Evolutionary conservation across 2,113 vertebrate species (phyloP).

Genomic region (Spilogale gracilis): DNA sequence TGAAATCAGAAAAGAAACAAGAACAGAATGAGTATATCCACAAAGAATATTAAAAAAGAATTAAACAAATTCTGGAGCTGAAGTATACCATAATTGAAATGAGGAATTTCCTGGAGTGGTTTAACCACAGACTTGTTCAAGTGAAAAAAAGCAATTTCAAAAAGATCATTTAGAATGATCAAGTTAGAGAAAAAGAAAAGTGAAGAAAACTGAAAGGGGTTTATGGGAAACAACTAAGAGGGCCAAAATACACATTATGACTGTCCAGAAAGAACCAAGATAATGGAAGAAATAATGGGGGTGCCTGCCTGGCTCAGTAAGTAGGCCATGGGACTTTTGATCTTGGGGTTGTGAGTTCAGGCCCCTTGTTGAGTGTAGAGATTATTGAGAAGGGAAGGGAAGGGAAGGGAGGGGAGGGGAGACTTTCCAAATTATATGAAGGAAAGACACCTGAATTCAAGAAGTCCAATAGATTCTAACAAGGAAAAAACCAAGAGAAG

Average conservation of each 20-base stretch:
- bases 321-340: neutral
- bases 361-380: neutral
- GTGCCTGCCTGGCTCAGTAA: neutral
- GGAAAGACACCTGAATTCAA: neutral
- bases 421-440: neutral
- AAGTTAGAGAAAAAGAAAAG: neutral
- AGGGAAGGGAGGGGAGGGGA: too few species aligned
- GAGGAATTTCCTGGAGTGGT: neutral
- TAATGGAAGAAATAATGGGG: neutral
- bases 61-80: neutral
- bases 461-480: neutral
- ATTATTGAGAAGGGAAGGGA: neutral
- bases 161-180: neutral
- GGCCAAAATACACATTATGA: neutral
- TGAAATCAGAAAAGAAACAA: neutral
- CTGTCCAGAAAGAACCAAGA: neutral
- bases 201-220: neutral
- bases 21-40: neutral
- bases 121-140: neutral
- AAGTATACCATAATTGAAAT: neutral
- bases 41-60: neutral
- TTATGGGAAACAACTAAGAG: neutral
- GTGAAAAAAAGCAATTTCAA: neutral
- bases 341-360: neutral
- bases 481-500: neutral